Evolutionary conservation across 2,797 vertebrate genomes (phyloP).

Genomic region (Odontamblyopus lacepedii): DNA sequence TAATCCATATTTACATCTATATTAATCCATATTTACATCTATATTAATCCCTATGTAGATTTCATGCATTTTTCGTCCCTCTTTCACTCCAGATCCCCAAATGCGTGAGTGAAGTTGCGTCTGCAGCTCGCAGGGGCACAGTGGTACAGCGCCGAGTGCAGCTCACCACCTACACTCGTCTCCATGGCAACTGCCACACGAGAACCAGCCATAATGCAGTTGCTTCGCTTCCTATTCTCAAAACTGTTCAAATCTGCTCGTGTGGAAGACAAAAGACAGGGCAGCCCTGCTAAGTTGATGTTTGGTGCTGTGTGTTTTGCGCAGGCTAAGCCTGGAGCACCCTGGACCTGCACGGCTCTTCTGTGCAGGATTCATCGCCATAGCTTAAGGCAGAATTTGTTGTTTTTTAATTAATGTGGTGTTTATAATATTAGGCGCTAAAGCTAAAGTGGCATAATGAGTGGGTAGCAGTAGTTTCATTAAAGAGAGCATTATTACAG

Average conservation of each 20-base stretch:
- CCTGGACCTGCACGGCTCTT: slow-evolving; percentile 22
- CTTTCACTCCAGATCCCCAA: slow-evolving; percentile 2
- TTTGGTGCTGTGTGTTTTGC: neutral
- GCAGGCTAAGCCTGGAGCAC: slow-evolving; percentile 21
- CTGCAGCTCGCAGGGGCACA: slow-evolving; percentile 67
- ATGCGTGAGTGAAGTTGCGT: slow-evolving; percentile 38
- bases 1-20: neutral
- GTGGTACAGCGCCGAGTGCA: slow-evolving; percentile 65
- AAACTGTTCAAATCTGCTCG: slow-evolving; percentile 65
- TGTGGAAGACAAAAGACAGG: slow-evolving; percentile 65
- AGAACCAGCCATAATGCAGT: slow-evolving; percentile 72
- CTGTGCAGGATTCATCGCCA: slow-evolving; percentile 44
- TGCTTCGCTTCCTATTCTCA: slow-evolving; percentile 64
- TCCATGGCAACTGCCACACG: slow-evolving; percentile 78
- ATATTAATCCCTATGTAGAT: neutral
- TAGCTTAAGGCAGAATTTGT: slow-evolving; percentile 60
- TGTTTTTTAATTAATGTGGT: slow-evolving; percentile 57
- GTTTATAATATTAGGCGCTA: slow-evolving; percentile 14
- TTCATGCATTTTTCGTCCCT: neutral
- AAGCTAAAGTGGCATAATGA: slow-evolving; percentile 43
- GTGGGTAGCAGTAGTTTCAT: slow-evolving; percentile 58
- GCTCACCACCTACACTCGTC: slow-evolving; percentile 77
- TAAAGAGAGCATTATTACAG: slow-evolving; percentile 35
- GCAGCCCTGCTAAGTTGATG: slow-evolving; percentile 24
- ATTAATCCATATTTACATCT: neutral